Evolutionary conservation across 2,888 invertebrate species (phyloP), one percentile per base, ranked within the genome.

Genomic region (Cataglyphis cursor): DNA sequence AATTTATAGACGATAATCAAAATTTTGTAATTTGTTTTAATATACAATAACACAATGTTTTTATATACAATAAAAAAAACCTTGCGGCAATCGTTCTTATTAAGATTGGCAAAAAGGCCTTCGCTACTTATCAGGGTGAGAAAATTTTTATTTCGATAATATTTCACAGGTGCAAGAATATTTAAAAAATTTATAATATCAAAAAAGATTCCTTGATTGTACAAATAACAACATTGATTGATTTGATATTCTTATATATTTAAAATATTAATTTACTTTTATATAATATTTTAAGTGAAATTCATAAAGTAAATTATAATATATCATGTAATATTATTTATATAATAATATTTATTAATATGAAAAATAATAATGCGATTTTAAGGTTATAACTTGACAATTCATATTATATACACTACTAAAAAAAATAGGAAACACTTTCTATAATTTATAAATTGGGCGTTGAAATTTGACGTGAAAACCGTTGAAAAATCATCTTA

Each of bases 21-120:
- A n/a, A 18, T 62, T 61, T 51, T 3, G 12, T 24, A 38, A 31
- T 31, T 21, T 35, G 62, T 41, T 64, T 24, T 62, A 41, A n/a
- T n/a, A n/a, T n/a, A n/a, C n/a, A n/a, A n/a, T n/a, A n/a, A 70
- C 9, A 21, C 51, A 38, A 83, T 89, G 87, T 66, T 51, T 9
- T 0, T 28, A 5, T 48, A 68, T 18, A 28, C 38, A 0, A 12
- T 10, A 35, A 83, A 72, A 51, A 87, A 28, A 81, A 62, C 84
- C 12, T 64, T 89, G 1, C 85, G 89, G 6, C 24, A 87, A 1
- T 87, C 89, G 1, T 80, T 89, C 4, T 15, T 65, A n/a, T 31
- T 21, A 28, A 35, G 35, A 4, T 5, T 88, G 15, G 18, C 72
- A 6, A 84, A 24, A 31, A 85, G n/a, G 65, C 80, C 76, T 3